These are phyloP conservation scores for Clamator glandarius DNA, from an alignment of 2,797 vertebrate species.

Conservation along the genomic window DNA sequence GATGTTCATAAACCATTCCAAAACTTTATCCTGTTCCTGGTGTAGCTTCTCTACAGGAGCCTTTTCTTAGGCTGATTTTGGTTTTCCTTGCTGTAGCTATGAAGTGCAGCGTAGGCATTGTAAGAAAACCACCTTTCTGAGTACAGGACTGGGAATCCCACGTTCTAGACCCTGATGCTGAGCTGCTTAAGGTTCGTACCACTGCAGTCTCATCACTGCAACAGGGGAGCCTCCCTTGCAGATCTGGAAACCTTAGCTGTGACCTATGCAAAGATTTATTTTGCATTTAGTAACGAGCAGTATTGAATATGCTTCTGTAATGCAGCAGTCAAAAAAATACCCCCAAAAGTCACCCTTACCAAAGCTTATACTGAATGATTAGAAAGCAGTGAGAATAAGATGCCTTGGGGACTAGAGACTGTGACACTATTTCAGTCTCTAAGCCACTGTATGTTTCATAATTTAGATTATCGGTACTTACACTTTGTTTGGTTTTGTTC, in stretches of 20 bases:
- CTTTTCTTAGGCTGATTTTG: not conserved
- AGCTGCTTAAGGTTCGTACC: not conserved
- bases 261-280: not conserved
- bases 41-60: not conserved
- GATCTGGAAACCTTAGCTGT: not conserved
- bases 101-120: not conserved
- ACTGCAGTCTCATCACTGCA: not conserved
- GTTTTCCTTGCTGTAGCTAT: not conserved
- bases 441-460: not conserved
- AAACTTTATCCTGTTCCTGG: not conserved
- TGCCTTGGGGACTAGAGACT: not conserved
- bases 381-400: not conserved
- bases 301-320: not conserved
- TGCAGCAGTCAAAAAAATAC: not conserved
- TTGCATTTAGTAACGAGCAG: not conserved
- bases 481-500: not conserved
- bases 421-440: fast-evolving
- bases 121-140: not conserved
- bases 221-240: not conserved
- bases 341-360: not conserved
- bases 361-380: not conserved
- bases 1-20: not conserved
- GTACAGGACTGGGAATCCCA: not conserved
- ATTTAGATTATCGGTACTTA: not conserved
- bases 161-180: not conserved